phyloP scores from a whole-genome alignment of 2,888 invertebrate species.

The Noctua janthina region DNA sequence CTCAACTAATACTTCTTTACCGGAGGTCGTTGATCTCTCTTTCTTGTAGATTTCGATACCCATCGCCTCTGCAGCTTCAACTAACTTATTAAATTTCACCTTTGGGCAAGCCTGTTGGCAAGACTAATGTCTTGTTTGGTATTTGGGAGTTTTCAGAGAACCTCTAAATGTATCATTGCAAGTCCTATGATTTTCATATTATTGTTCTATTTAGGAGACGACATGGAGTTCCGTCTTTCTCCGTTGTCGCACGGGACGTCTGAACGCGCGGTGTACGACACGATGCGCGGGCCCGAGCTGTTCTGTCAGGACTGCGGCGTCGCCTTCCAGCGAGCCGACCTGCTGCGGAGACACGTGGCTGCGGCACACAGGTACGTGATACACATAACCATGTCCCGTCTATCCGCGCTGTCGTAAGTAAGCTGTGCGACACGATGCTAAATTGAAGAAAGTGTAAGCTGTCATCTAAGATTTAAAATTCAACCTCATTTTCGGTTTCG shows the following conservation, averaged over 20 bases:
- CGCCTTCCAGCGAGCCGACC: conserved; percentile 94
- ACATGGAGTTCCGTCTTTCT: conserved; percentile 84
- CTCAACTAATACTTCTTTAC: neutral
- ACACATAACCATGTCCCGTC: no score
- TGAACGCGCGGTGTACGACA: conserved; percentile 74
- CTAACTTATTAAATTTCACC: neutral
- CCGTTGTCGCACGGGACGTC: conserved; percentile 70
- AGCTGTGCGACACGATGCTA: no score
- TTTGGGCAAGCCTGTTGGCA: neutral
- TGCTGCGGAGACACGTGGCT: conserved; percentile 93
- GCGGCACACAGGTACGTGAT: conserved; percentile 85
- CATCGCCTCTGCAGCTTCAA: neutral
- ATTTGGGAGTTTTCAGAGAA: neutral
- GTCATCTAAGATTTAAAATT: neutral
- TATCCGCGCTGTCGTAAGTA: neutral
- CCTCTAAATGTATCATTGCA: neutral
- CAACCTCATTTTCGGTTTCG: neutral
- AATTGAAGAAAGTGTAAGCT: neutral
- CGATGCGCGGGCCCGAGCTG: conserved; percentile 85
- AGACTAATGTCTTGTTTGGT: neutral
- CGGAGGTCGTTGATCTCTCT: neutral
- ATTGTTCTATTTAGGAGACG: conserved; percentile 69
- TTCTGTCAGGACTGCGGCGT: conserved; percentile 95
- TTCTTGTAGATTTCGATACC: neutral
- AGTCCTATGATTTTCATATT: neutral